Evolutionary conservation across 2,113 vertebrate species (phyloP).

Genomic region (Galemys pyrenaicus): DNA sequence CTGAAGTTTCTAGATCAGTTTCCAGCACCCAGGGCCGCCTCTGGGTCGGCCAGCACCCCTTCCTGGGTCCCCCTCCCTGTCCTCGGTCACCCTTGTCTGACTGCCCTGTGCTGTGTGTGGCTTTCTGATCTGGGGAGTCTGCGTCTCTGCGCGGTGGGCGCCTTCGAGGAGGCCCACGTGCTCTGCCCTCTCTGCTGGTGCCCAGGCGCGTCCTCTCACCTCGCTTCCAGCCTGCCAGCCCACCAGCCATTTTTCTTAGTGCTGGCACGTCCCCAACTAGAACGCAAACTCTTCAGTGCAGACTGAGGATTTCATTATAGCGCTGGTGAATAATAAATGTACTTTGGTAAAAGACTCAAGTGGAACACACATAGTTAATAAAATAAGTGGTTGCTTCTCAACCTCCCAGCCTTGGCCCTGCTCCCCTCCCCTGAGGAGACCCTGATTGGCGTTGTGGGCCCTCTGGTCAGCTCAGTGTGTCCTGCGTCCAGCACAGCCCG

Average conservation of each 20-base stretch:
- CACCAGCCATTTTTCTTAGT: not conserved
- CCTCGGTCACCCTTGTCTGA: fast-evolving
- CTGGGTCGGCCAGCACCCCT: too few species aligned
- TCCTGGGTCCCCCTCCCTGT: not conserved
- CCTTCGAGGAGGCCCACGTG: not conserved
- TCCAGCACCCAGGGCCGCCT: too few species aligned
- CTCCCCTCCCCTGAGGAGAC: not conserved
- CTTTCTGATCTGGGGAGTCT: not conserved
- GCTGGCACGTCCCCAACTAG: not conserved
- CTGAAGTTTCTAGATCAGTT: not conserved
- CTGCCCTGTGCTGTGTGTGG: not conserved
- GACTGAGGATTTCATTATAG: not conserved
- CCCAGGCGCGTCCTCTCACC: fast-evolving
- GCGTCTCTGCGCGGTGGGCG: fast-evolving
- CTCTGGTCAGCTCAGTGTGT: too few species aligned
- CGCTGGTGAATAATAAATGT: not conserved
- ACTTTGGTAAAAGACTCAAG: not conserved
- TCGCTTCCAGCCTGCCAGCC: too few species aligned
- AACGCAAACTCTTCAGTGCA: not conserved
- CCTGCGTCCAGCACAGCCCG: fast-evolving
- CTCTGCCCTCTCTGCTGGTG: not conserved
- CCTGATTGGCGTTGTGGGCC: fast-evolving
- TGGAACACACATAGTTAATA: not conserved
- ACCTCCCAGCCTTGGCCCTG: too few species aligned
- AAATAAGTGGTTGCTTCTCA: not conserved